A percentile compares a stretch with the other conserved stretches of the same genome.
Conservation (phyloP, 2,113 vertebrate species). For the Oryzias curvinotus region DNA sequence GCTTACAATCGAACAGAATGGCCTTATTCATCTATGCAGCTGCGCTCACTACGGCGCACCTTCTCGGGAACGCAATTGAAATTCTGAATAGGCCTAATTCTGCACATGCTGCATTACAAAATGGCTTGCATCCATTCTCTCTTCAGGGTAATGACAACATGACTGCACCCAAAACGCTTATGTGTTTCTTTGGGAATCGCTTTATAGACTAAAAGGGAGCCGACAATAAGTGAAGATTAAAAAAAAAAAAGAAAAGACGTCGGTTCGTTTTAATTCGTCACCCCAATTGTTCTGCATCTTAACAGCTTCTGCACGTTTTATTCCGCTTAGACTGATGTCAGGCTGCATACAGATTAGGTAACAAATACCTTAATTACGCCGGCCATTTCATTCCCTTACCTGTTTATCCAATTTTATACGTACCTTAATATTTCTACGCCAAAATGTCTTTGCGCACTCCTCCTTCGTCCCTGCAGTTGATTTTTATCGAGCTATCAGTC, state of each 20-base stretch:
- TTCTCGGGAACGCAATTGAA: slow-evolving; percentile 76
- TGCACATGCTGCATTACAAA: slow-evolving; percentile 80
- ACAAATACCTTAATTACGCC: slow-evolving; percentile 54
- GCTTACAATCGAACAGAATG: slow-evolving; percentile 71
- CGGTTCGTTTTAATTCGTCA: slow-evolving; percentile 29
- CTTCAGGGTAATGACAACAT: slow-evolving; percentile 63
- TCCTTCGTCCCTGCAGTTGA: slow-evolving; percentile 39
- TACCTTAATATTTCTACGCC: slow-evolving; percentile 63
- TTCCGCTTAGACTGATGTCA: slow-evolving; percentile 7
- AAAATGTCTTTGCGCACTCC: slow-evolving; percentile 57
- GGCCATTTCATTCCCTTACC: slow-evolving; percentile 61
- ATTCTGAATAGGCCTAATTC: slow-evolving; percentile 79
- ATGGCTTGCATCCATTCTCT: slow-evolving; percentile 77
- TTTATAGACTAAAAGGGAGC: slow-evolving; percentile 15
- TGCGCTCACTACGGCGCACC: slow-evolving; percentile 75
- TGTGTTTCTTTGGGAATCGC: neutral
- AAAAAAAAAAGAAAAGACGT: neutral
- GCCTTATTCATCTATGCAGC: slow-evolving; percentile 78
- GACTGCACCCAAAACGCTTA: slow-evolving; percentile 51
- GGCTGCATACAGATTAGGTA: slow-evolving; percentile 37
- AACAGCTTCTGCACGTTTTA: slow-evolving; percentile 25
- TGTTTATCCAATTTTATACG: slow-evolving; percentile 48
- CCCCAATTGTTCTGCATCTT: slow-evolving; percentile 12
- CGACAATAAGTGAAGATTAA: slow-evolving; percentile 20
- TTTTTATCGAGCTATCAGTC: slow-evolving; percentile 45